Evolutionary conservation across 2,888 invertebrate species (phyloP).

Genomic region (Pristionchus entomophagus): DNA sequence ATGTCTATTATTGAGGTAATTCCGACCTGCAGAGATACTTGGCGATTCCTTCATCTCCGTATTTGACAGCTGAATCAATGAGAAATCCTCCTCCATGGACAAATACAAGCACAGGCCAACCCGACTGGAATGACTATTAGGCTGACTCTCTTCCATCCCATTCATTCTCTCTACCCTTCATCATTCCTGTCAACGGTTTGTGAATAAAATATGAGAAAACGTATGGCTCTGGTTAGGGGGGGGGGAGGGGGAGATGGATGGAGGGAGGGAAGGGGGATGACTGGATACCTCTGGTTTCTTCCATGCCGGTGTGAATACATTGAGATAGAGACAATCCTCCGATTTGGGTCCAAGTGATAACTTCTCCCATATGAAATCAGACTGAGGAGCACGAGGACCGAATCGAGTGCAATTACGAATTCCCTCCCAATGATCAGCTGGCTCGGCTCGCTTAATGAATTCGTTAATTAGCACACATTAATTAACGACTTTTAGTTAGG

Average conservation of each 20-base stretch:
- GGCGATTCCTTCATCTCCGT: constrained; percentile 66
- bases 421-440: constrained; percentile 65
- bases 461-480: neutral
- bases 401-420: constrained; percentile 58
- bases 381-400: constrained; percentile 65
- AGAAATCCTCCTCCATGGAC: constrained; percentile 66
- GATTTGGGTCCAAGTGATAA: constrained; percentile 57
- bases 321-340: constrained; percentile 71
- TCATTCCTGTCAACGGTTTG: too few species aligned
- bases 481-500: neutral
- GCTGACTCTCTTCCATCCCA: too few species aligned
- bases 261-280: neutral
- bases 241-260: too few species aligned
- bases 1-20: neutral
- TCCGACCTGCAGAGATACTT: constrained; percentile 52
- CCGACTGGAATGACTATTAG: constrained; percentile 51
- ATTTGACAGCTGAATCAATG: constrained; percentile 65
- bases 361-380: constrained; percentile 64
- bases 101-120: constrained; percentile 64
- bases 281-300: constrained; percentile 46
- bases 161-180: too few species aligned
- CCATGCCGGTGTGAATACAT: constrained; percentile 69
- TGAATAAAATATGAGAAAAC: too few species aligned
- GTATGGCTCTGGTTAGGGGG: too few species aligned
- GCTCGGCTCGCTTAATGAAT: constrained; percentile 62